phyloP scores from a whole-genome alignment of 2,113 vertebrate species.

The Anhinga anhinga region DNA sequence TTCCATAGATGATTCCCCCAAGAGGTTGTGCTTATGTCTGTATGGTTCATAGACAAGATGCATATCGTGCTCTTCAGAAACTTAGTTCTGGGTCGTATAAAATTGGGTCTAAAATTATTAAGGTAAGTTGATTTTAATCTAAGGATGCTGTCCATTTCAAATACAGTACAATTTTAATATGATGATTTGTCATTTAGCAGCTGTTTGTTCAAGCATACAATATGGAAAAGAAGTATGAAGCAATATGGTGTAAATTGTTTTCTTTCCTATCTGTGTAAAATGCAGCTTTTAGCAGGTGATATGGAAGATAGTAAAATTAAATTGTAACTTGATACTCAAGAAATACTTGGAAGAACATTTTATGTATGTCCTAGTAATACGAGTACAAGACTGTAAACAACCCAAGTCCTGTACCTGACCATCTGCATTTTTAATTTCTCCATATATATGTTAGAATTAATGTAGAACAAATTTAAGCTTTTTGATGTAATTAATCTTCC shows the following conservation, averaged over 20 bases:
- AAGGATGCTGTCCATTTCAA: neutral
- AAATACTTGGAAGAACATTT: neutral
- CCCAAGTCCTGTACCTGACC: neutral
- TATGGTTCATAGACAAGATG: slow-evolving; percentile 98
- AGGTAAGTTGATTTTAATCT: slow-evolving; percentile 75
- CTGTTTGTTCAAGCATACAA: neutral
- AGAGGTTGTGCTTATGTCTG: slow-evolving; percentile 98
- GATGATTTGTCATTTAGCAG: neutral
- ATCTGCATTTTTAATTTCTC: neutral
- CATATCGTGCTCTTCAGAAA: slow-evolving; percentile 93
- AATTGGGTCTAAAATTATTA: slow-evolving; percentile 98
- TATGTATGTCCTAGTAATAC: accelerated
- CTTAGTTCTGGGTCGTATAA: slow-evolving; percentile 95
- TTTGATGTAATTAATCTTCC: neutral
- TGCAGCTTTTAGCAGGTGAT: neutral
- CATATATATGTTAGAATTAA: neutral
- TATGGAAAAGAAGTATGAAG: neutral
- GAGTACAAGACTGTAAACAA: neutral
- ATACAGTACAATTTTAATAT: neutral
- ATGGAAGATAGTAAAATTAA: neutral
- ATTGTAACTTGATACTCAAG: neutral
- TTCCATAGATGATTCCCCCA: slow-evolving; percentile 93
- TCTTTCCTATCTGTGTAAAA: neutral
- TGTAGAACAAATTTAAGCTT: neutral
- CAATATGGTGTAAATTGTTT: neutral